Base-by-base conservation (phyloP, 2,113 vertebrate genomes). In the Girardinichthys multiradiatus region DNA sequence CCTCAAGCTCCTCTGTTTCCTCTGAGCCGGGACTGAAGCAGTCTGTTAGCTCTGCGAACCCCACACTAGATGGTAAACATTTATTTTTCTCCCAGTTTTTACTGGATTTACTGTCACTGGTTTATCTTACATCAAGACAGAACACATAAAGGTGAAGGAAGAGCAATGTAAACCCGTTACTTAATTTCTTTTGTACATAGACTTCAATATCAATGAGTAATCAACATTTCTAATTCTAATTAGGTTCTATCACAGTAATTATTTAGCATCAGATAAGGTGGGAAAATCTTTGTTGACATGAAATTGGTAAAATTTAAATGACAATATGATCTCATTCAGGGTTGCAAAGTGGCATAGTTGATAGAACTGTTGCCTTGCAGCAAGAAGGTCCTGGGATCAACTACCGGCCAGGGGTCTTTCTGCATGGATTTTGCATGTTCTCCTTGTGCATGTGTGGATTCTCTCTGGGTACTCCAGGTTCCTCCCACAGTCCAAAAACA, bases 31-130 rank as follows among this genome's bases (percentile, higher is more conserved):
- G 0, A 26, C 60, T 0, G 21, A 11, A 30, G 10, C 45, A 24
- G 11, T 5, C 42, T 1, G 24, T 15, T 24, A 79, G 3, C 30
- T 19, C 72, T 8, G 4, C 39, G 9, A 39, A 60, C 28, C 12
- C 29, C 17, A 70, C 29, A 21, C 66, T 0, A 58, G 66, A 80
- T 82, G 89, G 48, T 54, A 54, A 54, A 54, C 48, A 24, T 54
- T 54, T n/a, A 17, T 45, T 45, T 5, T 45, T 4, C 17, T 42
- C 12, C 4, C 39, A 17, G 39, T 51, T 51, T n/a, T 51, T 24
- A 21, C 21, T 24, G 21, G 48, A 2, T 54, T 54, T n/a, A 54
- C 48, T 54, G 9, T 54, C 19, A 48, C 17, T n/a, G 21, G 24
- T n/a, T n/a, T 10, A 54, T 24, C 10, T 54, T 54, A n/a, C 21